Percentiles rank a stretch among this genome's conserved stretches.
Conservation (phyloP, 2,797 vertebrate genomes). For the Zalophus californianus region DNA sequence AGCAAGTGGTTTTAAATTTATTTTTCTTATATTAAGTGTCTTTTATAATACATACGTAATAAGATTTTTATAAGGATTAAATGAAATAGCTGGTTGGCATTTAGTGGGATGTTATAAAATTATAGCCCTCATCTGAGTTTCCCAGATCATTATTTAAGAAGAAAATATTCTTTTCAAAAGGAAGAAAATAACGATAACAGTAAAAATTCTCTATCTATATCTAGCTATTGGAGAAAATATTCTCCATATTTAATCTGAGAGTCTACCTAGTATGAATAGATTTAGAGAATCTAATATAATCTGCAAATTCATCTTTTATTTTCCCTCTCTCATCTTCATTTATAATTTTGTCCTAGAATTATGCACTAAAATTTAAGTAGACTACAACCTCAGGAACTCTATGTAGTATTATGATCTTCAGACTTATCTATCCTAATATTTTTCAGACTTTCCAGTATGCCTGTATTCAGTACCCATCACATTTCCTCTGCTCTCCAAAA, state of each 20-base stretch:
- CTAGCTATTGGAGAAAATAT: background rate
- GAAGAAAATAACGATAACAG: background rate
- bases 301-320: background rate
- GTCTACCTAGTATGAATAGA: background rate
- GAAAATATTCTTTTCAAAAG: background rate
- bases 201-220: background rate
- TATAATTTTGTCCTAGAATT: constrained; percentile 27
- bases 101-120: background rate
- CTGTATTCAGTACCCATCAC: background rate
- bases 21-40: background rate
- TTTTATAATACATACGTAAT: background rate
- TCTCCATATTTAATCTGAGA: background rate
- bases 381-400: background rate
- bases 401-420: background rate
- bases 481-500: background rate
- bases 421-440: background rate
- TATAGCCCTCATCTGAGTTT: background rate
- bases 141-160: background rate
- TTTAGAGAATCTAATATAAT: background rate
- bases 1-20: constrained; percentile 3
- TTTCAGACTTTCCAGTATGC: background rate
- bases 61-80: background rate
- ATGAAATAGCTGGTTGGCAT: background rate
- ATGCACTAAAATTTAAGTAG: background rate
- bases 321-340: background rate